Evolutionary conservation across 2,888 invertebrate genomes (phyloP).

Genomic region (Choristoneura rosaceana): DNA sequence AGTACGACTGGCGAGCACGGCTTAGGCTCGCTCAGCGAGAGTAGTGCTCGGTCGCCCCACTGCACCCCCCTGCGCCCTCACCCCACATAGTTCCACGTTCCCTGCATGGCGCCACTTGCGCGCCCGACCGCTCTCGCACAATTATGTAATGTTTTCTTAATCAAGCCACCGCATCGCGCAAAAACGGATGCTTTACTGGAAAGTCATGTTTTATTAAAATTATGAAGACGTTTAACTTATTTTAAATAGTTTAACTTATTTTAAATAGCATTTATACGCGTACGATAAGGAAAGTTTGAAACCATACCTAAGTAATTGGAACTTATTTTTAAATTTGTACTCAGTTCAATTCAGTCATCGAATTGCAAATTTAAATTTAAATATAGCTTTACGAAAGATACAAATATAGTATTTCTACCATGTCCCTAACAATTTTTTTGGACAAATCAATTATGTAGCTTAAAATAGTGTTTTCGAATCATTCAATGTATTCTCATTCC

Average conservation of each 20-base stretch:
- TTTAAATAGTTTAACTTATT: neutral
- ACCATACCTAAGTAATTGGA: too few species aligned
- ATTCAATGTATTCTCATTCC: slow-evolving; percentile 12
- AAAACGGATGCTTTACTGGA: slow-evolving; percentile 64
- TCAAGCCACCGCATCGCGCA: slow-evolving; percentile 73
- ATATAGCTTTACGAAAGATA: too few species aligned
- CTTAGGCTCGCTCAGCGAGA: slow-evolving; percentile 68
- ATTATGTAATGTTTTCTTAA: slow-evolving; percentile 84
- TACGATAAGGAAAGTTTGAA: neutral
- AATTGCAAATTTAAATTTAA: too few species aligned
- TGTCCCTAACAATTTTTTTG: neutral
- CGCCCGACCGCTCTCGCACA: slow-evolving; percentile 75
- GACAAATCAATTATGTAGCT: neutral
- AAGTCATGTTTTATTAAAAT: neutral
- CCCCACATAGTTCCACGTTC: slow-evolving; percentile 80
- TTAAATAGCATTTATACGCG: too few species aligned
- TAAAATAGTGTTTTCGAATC: slow-evolving; percentile 16
- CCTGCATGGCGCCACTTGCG: slow-evolving; percentile 82
- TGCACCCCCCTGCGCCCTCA: slow-evolving; percentile 66
- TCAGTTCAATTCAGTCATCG: too few species aligned
- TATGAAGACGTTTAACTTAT: neutral
- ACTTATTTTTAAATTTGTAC: too few species aligned
- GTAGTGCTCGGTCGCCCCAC: slow-evolving; percentile 75
- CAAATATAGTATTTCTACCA: too few species aligned
- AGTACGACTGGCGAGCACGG: slow-evolving; percentile 71